A percentile compares a stretch with the other conserved stretches of the same genome.
phyloP scores from a whole-genome alignment of 2,888 invertebrate genomes.

The Netelia inedita region DNA sequence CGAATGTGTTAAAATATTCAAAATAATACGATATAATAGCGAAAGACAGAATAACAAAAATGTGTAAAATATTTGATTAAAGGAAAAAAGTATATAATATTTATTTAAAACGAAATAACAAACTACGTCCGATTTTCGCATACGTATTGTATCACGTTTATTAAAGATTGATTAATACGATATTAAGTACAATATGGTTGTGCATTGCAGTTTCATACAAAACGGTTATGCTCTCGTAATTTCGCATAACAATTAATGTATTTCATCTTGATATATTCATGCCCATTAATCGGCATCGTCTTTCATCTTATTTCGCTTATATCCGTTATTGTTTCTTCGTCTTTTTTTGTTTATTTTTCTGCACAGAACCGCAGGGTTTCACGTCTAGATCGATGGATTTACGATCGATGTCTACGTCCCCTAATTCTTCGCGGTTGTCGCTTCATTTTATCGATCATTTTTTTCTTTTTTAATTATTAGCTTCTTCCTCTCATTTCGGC shows the following conservation, averaged over 20 bases:
- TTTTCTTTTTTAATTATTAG: conserved; percentile 75
- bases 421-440: conserved; percentile 60
- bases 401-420: conserved; percentile 67
- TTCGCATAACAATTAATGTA: conserved; percentile 74
- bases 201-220: conserved; percentile 84
- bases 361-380: conserved; percentile 69
- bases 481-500: conserved; percentile 48
- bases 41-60: too few species aligned
- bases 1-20: too few species aligned
- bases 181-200: conserved; percentile 83
- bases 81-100: too few species aligned
- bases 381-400: conserved; percentile 72
- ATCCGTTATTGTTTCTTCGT: conserved; percentile 50
- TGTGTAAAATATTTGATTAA: too few species aligned
- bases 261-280: conserved; percentile 66
- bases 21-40: too few species aligned
- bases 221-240: conserved; percentile 80
- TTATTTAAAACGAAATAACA: not conserved
- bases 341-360: conserved; percentile 38
- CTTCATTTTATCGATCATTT: conserved; percentile 54
- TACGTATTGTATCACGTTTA: conserved; percentile 78
- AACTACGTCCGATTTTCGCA: conserved; percentile 47
- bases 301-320: conserved; percentile 63
- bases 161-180: conserved; percentile 80
- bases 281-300: conserved; percentile 61